Evolutionary conservation across 2,888 invertebrate genomes (phyloP), one percentile per base, ranked within the genome.

Genomic region (Caenorhabditis auriculariae): DNA sequence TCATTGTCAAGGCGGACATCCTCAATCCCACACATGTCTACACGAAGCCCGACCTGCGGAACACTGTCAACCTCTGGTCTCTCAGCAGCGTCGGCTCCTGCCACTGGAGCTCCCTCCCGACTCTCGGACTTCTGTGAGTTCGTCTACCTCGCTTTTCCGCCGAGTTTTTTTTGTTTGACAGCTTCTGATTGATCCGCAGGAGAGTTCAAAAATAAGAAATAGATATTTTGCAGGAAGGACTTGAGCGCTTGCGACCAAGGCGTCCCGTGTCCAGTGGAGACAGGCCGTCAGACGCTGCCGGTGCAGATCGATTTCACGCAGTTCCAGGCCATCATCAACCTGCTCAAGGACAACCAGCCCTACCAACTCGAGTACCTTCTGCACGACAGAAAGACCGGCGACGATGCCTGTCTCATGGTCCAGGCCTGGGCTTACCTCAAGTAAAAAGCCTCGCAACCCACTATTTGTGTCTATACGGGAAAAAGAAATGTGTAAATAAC

Each of bases 1-100:
- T 76, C 21, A 52, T 64, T 32, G 64, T 76, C 53, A 61, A 66
- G 51, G 53, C 72, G n/a, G 52, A 64, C 23, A 53, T 74, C 43
- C 56, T 43, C 46, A 72, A 69, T 50, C 66, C 66, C 23, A 60
- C 28, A 2, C 50, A 55, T 39, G 65, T 59, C 37, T 66, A 68
- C 53, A 58, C 46, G 9, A 23, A 51, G 17, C 69, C 74, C 37
- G 52, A 54, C 21, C 50, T 75, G n/a, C 37, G 64, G n/a, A 60
- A 53, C 42, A 68, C 70, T 43, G 64, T 76, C 47, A 66, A 69
- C 39, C 50, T 76, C 39, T 75, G 69, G 70, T 60, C 63, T 37
- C 74, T 70, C 53, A 70, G 73, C 6, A 69, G 69, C 43, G 70
- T 65, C 65, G 17, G 27, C 19, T 67, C 64, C 37, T 76, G 76